Percentiles rank a stretch among this genome's conserved stretches.
Conservation (phyloP, 1,140 invertebrate genomes). For the Lordiphosa clarofinis region DNA sequence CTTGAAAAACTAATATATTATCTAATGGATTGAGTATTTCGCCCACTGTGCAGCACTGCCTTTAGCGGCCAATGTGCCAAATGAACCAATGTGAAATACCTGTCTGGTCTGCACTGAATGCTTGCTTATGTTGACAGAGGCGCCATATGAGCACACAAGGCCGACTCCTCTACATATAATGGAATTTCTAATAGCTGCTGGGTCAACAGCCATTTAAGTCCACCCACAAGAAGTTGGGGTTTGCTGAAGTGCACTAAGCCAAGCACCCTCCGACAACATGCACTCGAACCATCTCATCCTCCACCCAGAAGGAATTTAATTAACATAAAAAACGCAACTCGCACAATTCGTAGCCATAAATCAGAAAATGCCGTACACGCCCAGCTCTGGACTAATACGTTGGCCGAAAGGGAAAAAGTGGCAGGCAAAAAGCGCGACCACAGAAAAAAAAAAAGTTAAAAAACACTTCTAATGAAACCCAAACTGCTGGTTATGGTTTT, state of each 20-base stretch:
- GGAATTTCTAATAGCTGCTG: conserved; percentile 71
- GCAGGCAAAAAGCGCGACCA: conserved; percentile 26
- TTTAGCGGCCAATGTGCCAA: background rate
- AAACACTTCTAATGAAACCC: conserved; percentile 38
- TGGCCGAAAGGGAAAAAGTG: conserved; percentile 14
- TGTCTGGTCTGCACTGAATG: conserved; percentile 8
- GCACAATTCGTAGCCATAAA: conserved; percentile 62
- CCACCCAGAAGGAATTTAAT: conserved; percentile 56
- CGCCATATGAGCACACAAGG: conserved; percentile 36
- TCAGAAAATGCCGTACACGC: conserved; percentile 54
- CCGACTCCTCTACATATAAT: conserved; percentile 48
- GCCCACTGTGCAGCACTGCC: too few relatives aligned
- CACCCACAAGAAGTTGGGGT: conserved; percentile 18
- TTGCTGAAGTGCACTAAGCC: conserved; percentile 32
- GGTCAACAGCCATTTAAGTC: conserved; percentile 56
- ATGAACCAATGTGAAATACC: conserved; percentile 22
- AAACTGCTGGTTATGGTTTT: conserved; percentile 36
- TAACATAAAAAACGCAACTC: conserved; percentile 67
- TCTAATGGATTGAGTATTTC: too few relatives aligned
- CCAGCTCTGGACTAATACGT: conserved; percentile 45
- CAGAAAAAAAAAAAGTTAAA: conserved; percentile 8
- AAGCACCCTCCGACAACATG: conserved; percentile 28
- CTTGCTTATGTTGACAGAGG: conserved; percentile 55
- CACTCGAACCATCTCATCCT: conserved; percentile 27
- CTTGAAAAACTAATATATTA: too few relatives aligned